Evolutionary conservation across 2,888 invertebrate species (phyloP).

Genomic region (Onchidella celtica): DNA sequence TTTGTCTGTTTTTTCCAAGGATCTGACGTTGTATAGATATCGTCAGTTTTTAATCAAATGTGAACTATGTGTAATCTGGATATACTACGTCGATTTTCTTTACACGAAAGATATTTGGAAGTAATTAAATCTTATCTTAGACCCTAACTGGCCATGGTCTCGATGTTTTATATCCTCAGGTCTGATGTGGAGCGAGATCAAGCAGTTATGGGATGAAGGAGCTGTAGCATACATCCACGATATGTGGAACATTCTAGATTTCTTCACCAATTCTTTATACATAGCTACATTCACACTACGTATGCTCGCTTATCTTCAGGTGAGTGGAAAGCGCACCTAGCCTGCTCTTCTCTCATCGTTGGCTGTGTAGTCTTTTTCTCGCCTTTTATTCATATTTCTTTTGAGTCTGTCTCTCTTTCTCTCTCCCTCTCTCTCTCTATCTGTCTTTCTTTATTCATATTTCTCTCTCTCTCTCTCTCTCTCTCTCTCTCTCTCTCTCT

Average conservation of each 20-base stretch:
- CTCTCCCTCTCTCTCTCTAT: neutral
- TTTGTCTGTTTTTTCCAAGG: too few relatives aligned
- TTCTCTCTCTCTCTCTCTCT: slow-evolving; percentile 8
- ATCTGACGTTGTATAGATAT: too few relatives aligned
- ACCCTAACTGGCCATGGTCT: too few relatives aligned
- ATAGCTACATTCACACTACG: slow-evolving; percentile 97
- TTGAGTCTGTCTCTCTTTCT: neutral
- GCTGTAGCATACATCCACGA: slow-evolving; percentile 97
- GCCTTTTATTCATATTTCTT: neutral
- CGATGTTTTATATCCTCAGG: slow-evolving; percentile 87
- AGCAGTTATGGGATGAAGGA: slow-evolving; percentile 98
- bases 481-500: slow-evolving; percentile 17
- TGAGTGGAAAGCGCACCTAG: slow-evolving; percentile 78
- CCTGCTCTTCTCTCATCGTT: neutral
- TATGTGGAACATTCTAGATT: slow-evolving; percentile 99
- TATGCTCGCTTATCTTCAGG: slow-evolving; percentile 96
- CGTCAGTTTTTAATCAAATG: too few relatives aligned
- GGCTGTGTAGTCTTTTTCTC: neutral
- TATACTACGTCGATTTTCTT: too few relatives aligned
- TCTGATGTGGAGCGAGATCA: slow-evolving; percentile 99
- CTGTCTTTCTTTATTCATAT: neutral
- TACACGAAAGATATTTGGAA: too few relatives aligned
- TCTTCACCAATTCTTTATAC: slow-evolving; percentile 98
- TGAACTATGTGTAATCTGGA: too few relatives aligned
- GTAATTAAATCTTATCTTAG: too few relatives aligned